These are phyloP conservation scores for Galerucella pusilla DNA, from an alignment of 2,888 invertebrate species.

Conservation along the genomic window DNA sequence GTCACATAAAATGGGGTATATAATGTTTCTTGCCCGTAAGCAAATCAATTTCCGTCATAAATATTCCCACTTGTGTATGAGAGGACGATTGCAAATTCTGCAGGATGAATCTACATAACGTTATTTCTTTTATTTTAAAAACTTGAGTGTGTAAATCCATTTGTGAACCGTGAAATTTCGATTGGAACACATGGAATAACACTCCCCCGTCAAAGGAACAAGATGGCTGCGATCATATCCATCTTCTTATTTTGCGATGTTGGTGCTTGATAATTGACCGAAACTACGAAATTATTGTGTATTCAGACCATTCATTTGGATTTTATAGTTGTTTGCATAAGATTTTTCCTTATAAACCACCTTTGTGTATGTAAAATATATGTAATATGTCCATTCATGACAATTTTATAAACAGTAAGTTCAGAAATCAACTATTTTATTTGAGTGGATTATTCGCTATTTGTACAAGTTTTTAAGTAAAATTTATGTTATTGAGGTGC, in stretches of 20 bases:
- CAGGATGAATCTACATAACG: conserved; percentile 37
- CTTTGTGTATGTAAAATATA: conserved; percentile 4
- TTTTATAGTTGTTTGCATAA: neutral
- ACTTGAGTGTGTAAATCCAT: conserved; percentile 28
- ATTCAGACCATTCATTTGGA: neutral
- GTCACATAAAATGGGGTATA: conserved; percentile 81
- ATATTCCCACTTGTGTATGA: conserved; percentile 53
- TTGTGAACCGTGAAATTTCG: conserved; percentile 55
- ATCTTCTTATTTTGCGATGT: conserved; percentile 67
- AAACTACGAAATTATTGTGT: conserved; percentile 37
- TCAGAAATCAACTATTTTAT: conserved; percentile 2
- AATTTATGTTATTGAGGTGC: neutral
- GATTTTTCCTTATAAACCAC: neutral
- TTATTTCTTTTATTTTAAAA: conserved; percentile 25
- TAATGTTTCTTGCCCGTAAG: conserved; percentile 66
- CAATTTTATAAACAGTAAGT: conserved; percentile 17
- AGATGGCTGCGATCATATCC: conserved; percentile 66
- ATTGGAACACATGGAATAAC: conserved; percentile 66
- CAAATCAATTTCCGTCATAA: conserved; percentile 63
- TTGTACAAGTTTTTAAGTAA: neutral
- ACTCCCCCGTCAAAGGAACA: conserved; percentile 66
- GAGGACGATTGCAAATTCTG: conserved; percentile 46
- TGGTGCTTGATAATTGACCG: conserved; percentile 40
- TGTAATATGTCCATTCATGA: conserved; percentile 9
- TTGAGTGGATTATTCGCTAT: neutral